phyloP scores from a whole-genome alignment of 2,888 invertebrate genomes.

The Andrena praecox region DNA sequence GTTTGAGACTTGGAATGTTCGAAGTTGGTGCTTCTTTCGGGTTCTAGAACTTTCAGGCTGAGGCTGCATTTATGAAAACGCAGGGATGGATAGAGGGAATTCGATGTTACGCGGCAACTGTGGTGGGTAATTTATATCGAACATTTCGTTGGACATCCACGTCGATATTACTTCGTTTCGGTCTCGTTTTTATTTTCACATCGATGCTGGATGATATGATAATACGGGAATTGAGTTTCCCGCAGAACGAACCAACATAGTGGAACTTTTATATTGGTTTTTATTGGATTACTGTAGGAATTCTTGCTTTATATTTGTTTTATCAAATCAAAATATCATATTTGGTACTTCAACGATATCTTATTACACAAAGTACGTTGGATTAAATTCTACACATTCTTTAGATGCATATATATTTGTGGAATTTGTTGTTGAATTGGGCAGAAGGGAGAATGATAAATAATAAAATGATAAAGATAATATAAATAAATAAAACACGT shows the following conservation, averaged over 20 bases:
- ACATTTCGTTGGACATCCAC: constrained; percentile 31
- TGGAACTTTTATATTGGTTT: constrained; percentile 1
- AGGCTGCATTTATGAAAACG: constrained; percentile 9
- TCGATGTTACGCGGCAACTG: constrained; percentile 29
- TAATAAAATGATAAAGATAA: no score
- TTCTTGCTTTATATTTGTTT: not conserved
- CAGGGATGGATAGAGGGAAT: constrained; percentile 3
- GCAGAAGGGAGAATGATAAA: no score
- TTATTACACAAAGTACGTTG: not conserved
- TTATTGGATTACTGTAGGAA: not conserved
- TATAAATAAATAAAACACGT: no score
- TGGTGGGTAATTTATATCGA: constrained; percentile 47
- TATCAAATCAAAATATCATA: not conserved
- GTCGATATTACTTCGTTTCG: constrained; percentile 34
- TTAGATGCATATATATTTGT: no score
- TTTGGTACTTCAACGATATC: not conserved
- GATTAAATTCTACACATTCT: no score
- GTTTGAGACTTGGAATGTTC: not conserved
- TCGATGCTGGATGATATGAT: constrained; percentile 1
- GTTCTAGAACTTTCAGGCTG: constrained; percentile 17
- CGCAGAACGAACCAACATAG: not conserved
- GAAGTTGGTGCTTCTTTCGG: not conserved
- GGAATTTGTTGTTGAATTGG: no score
- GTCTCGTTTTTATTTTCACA: constrained; percentile 28
- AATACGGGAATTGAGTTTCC: not conserved